Evolutionary conservation across 2,113 vertebrate species (phyloP), one percentile per base, ranked within the genome.

Genomic region (Myotis yumanensis): DNA sequence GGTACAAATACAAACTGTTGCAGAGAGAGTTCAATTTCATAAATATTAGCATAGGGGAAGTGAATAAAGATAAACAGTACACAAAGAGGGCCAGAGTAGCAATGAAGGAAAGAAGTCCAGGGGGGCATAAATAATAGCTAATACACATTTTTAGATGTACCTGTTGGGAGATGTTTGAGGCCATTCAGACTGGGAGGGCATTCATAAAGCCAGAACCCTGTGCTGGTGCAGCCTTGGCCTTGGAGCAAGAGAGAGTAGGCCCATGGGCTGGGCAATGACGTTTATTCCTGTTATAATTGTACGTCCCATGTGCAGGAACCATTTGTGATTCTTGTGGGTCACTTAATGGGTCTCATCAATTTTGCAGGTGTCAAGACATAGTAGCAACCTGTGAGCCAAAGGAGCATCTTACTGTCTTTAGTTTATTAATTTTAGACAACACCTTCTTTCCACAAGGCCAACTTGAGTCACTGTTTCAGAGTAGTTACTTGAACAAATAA

Each of bases 401-500:
- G 17, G 40, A 54, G 51, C 15, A 48, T 48, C 66, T 62, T 79
- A 35, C 2, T 2, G n/a, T 75, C 37, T 71, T 80, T 64, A 59
- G 46, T 25, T 84, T 23, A 8, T 66, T 93, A 68, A 87, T n/a
- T 95, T 95, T 83, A 69, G 51, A 83, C 30, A 57, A 76, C 22
- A 23, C 4, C 3, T 72, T 75, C 68, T 71, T 76, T 48, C 30
- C 37, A 30, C 46, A 66, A 88, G 54, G 18, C 40, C 35, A 76
- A 2, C 54, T 62, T n/a, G 30, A 75, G 35, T 35, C 43, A 23
- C 14, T 69, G 23, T 51, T 71, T 90, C 5, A 35, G 40, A 32
- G 46, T 54, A 28, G 59, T 40, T 51, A 23, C 69, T 80, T 73
- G 52, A n/a, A 82, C 20, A 83, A 57, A 40, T 35, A 54, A 69